phyloP scores from a whole-genome alignment of 1,140 invertebrate species.

The Rhagoletis pomonella region DNA sequence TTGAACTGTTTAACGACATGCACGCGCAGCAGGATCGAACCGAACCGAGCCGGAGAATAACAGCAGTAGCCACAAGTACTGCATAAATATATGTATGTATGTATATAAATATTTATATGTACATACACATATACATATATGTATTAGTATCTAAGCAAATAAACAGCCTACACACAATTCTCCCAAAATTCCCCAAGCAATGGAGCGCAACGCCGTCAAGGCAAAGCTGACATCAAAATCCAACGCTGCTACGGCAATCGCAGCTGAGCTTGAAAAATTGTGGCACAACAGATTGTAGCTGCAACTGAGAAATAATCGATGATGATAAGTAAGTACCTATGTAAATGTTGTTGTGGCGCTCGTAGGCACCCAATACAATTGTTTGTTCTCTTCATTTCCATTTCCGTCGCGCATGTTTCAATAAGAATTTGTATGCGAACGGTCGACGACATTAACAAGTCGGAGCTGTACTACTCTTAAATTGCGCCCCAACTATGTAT shows the following conservation, averaged over 20 bases:
- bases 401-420: conserved; percentile 28
- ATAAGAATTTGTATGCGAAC: conserved; percentile 2
- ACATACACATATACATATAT: too few species aligned
- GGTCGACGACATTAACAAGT: conserved; percentile 7
- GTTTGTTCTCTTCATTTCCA: conserved; percentile 34
- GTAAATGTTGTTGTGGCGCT: conserved; percentile 14
- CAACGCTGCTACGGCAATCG: not conserved
- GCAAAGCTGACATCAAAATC: conserved; percentile 27
- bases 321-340: not conserved
- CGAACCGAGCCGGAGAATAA: not conserved
- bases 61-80: not conserved
- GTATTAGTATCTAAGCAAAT: not conserved
- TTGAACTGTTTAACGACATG: conserved; percentile 23
- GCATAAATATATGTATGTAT: not conserved
- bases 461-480: conserved; percentile 25
- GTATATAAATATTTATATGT: too few species aligned
- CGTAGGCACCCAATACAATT: conserved; percentile 22
- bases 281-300: not conserved
- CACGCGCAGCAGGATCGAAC: not conserved
- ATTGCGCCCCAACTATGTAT: conserved; percentile 22
- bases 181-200: conserved; percentile 20
- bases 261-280: not conserved
- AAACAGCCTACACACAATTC: conserved; percentile 23
- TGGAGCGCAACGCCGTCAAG: not conserved
- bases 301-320: conserved; percentile 31